phyloP scores from a whole-genome alignment of 2,797 vertebrate species.

The Pelobates cultripes region DNA sequence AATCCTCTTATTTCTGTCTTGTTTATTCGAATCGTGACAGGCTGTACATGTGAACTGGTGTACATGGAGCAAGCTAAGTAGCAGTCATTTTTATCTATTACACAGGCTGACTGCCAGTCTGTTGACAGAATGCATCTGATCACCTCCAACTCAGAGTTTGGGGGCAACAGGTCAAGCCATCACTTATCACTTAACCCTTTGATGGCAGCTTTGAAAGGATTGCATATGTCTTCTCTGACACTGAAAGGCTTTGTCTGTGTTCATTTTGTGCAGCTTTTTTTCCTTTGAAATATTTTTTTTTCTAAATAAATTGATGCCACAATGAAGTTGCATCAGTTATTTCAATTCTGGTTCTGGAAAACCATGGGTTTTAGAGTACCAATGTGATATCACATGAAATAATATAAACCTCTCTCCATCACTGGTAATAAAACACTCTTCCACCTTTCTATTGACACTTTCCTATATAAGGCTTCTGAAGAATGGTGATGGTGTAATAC shows the following conservation, averaged over 20 bases:
- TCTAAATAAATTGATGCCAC: no score
- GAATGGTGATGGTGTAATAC: not conserved
- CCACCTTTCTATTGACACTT: not conserved
- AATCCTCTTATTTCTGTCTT: not conserved
- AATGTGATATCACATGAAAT: no score
- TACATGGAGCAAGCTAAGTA: not conserved
- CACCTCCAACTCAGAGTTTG: no score
- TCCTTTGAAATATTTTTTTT: no score
- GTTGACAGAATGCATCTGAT: not conserved
- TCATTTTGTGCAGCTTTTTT: no score
- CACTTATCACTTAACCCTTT: no score
- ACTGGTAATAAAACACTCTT: not conserved
- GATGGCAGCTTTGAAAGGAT: not conserved
- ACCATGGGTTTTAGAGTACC: no score
- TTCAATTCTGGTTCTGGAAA: not conserved
- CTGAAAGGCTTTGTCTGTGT: not conserved
- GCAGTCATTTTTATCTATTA: constrained; percentile 1
- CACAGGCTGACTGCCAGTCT: not conserved
- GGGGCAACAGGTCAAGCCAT: no score
- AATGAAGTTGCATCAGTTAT: no score
- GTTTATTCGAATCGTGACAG: constrained; percentile 6
- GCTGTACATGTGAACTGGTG: constrained; percentile 2
- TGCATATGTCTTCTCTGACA: not conserved
- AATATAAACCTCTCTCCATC: not conserved
- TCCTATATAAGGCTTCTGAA: constrained; percentile 7